Percentiles rank a stretch among this genome's conserved stretches.
phyloP scores from a whole-genome alignment of 1,140 invertebrate species.

The Maniola jurtina region DNA sequence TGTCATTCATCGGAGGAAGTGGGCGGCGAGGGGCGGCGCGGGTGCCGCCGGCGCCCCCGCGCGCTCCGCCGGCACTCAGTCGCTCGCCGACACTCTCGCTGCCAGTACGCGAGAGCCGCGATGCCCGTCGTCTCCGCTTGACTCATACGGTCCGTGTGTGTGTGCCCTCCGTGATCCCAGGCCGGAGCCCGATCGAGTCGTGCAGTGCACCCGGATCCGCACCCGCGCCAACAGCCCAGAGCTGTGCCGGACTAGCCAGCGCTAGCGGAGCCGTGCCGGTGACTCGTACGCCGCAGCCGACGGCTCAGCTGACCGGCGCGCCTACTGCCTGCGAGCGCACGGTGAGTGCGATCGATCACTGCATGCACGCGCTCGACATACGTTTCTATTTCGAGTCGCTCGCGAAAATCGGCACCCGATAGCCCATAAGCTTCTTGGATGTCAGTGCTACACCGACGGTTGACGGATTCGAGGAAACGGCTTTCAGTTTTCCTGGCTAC shows the following conservation, averaged over 20 bases:
- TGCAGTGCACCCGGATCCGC: conserved; percentile 49
- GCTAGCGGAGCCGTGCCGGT: conserved; percentile 25
- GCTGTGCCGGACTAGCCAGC: neutral
- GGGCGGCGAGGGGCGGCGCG: conserved; percentile 71
- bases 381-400: conserved; percentile 72
- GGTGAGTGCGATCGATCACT: conserved; percentile 74
- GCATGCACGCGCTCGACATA: conserved; percentile 62
- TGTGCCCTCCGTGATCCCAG: conserved; percentile 61
- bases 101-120: conserved; percentile 66
- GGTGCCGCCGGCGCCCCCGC: conserved; percentile 58
- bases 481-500: conserved; percentile 39
- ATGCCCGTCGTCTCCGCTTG: conserved; percentile 64
- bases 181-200: conserved; percentile 53
- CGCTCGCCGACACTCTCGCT: conserved; percentile 73
- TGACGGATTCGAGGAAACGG: conserved; percentile 40
- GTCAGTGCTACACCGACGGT: conserved; percentile 35
- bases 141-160: conserved; percentile 70
- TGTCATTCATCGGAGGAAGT: conserved; percentile 78
- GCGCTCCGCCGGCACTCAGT: conserved; percentile 55
- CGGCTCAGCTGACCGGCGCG: conserved; percentile 66
- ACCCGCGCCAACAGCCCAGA: conserved; percentile 21
- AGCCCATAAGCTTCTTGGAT: conserved; percentile 28
- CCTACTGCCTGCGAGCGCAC: conserved; percentile 60
- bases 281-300: conserved; percentile 38
- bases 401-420: conserved; percentile 37